Percentiles rank a stretch among this genome's conserved stretches.
Evolutionary conservation across 1,140 invertebrate genomes (phyloP).

Genomic region (Triops longicaudatus): DNA sequence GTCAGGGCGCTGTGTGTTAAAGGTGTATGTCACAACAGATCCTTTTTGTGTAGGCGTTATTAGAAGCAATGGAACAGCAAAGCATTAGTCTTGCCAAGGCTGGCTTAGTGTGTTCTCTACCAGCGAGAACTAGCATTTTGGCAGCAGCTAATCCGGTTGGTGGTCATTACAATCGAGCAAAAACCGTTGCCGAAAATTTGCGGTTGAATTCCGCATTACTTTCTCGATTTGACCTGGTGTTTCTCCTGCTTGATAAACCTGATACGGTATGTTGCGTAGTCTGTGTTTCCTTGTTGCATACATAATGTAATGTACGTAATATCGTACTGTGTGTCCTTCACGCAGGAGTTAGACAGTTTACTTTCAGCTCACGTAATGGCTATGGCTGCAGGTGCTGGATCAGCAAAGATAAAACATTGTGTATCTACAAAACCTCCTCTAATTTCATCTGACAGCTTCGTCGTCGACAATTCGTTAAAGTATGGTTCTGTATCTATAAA

Average conservation of each 20-base stretch:
- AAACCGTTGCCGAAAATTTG: conserved; percentile 83
- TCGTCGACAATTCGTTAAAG: background rate
- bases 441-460: background rate
- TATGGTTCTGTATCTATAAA: background rate
- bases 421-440: background rate
- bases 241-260: conserved; percentile 79
- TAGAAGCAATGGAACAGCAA: conserved; percentile 94
- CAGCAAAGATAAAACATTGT: background rate
- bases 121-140: conserved; percentile 71
- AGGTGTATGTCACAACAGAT: background rate
- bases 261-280: conserved; percentile 50
- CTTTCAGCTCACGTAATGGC: conserved; percentile 74
- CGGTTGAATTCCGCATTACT: conserved; percentile 74
- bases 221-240: conserved; percentile 88
- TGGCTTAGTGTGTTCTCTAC: conserved; percentile 66
- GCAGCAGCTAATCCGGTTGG: conserved; percentile 85
- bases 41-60: conserved; percentile 48
- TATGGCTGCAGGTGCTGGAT: conserved; percentile 48
- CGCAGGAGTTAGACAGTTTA: conserved; percentile 58
- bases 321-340: conserved; percentile 33
- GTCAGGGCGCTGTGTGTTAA: conserved; percentile 42
- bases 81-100: conserved; percentile 83
- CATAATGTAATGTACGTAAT: background rate
- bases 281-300: background rate
- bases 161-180: conserved; percentile 78